phyloP scores from a whole-genome alignment of 2,888 invertebrate genomes.

The Drosophila mimetica region DNA sequence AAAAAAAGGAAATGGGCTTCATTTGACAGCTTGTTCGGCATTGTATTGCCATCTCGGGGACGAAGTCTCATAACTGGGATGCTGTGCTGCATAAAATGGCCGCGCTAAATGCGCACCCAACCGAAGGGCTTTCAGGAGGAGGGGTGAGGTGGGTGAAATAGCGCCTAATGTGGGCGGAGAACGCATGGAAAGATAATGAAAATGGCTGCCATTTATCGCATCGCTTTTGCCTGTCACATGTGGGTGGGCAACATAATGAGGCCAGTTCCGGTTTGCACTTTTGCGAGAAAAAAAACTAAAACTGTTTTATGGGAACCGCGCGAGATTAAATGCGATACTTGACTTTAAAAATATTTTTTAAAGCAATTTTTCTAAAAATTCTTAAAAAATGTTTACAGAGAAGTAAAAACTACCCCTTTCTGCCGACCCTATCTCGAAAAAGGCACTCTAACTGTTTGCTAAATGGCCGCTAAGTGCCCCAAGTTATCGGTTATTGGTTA shows the following conservation, averaged over 20 bases:
- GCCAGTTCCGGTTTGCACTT: conserved; percentile 25
- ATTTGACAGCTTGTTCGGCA: conserved; percentile 77
- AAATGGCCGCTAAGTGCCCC: conserved; percentile 7
- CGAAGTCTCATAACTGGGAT: conserved; percentile 39
- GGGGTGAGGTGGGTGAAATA: not conserved
- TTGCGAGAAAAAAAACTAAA: not conserved
- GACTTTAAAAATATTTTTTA: not conserved
- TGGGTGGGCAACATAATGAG: conserved; percentile 22
- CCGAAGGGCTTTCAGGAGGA: conserved; percentile 23
- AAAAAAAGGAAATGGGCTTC: conserved; percentile 69
- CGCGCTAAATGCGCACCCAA: conserved; percentile 65
- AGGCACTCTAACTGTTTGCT: not conserved
- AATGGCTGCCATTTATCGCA: conserved; percentile 65
- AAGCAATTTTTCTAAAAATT: not conserved
- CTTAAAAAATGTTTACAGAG: too few species aligned
- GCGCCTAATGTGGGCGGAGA: not conserved
- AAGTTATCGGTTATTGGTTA: conserved; percentile 80
- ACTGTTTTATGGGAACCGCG: not conserved
- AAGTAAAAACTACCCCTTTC: too few species aligned
- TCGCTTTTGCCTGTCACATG: conserved; percentile 50
- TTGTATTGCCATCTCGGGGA: conserved; percentile 54
- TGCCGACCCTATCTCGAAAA: not conserved
- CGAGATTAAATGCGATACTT: not conserved
- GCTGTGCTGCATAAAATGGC: conserved; percentile 63
- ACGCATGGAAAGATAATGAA: conserved; percentile 58